phyloP scores from a whole-genome alignment of 1,140 invertebrate genomes.

The Caenorhabditis brenneri region DNA sequence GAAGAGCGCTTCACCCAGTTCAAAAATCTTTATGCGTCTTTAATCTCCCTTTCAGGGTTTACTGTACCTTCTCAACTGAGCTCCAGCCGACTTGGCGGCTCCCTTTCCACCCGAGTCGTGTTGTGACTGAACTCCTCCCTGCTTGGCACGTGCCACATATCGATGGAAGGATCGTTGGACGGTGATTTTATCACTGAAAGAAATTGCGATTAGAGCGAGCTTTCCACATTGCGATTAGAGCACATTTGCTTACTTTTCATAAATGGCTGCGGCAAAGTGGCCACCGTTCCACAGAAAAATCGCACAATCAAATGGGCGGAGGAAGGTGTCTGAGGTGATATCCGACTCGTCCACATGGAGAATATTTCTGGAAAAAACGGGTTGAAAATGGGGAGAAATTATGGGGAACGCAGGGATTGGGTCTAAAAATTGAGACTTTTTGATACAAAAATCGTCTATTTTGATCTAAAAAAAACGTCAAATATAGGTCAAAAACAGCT shows the following conservation, averaged over 20 bases:
- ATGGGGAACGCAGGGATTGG: no score
- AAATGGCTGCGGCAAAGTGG: constrained; percentile 52
- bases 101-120: constrained; percentile 77
- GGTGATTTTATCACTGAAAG: constrained; percentile 65
- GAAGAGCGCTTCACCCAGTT: neutral
- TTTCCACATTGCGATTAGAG: no score
- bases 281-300: constrained; percentile 55
- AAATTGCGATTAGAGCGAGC: neutral
- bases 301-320: constrained; percentile 38
- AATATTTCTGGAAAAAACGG: neutral
- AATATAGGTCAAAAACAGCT: no score
- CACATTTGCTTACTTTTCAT: constrained; percentile 50
- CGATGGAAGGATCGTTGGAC: constrained; percentile 85
- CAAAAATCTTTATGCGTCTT: constrained; percentile 72
- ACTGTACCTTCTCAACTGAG: constrained; percentile 79
- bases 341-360: neutral
- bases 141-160: constrained; percentile 83
- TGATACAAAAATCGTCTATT: no score
- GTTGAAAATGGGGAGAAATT: no score
- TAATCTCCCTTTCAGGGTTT: constrained; percentile 72
- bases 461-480: no score
- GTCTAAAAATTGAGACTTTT: no score
- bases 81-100: constrained; percentile 81
- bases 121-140: constrained; percentile 80
- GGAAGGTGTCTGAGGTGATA: neutral